These are phyloP conservation scores for Diadema setosum DNA, from an alignment of 35 echinoderm and acorn worm genomes.

Conservation along the genomic window DNA sequence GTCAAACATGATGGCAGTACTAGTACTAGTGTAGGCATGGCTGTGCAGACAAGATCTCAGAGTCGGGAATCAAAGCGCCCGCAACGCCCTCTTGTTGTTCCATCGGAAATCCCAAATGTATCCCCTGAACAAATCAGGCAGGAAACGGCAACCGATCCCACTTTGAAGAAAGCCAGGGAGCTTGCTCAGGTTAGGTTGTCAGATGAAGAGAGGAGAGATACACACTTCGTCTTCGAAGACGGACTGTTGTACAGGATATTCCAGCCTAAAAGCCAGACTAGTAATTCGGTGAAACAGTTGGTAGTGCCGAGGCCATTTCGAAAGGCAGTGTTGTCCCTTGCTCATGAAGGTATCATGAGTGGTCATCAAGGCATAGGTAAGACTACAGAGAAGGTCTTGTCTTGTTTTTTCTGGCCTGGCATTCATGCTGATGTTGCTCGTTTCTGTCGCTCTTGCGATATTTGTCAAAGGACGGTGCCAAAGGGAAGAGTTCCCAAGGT, in stretches of 20 bases:
- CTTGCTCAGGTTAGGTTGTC: not conserved
- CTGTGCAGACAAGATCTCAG: constrained; percentile 22
- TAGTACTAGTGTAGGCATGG: not conserved
- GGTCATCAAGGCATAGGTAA: constrained; percentile 43
- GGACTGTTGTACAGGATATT: constrained; percentile 26
- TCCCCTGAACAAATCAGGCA: not conserved
- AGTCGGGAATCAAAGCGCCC: too few relatives aligned
- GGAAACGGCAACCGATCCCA: not conserved
- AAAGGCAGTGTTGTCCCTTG: constrained; percentile 13
- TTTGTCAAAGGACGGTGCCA: constrained; percentile 47
- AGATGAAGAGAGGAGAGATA: too few relatives aligned
- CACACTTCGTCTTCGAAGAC: not conserved
- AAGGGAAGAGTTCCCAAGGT: constrained; percentile 60
- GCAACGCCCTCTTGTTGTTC: not conserved
- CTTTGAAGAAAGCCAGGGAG: constrained; percentile 5
- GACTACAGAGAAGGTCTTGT: constrained; percentile 18
- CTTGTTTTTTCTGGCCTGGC: constrained; percentile 47
- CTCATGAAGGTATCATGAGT: constrained; percentile 25
- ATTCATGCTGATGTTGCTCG: constrained; percentile 13
- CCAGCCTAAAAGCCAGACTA: constrained; percentile 7
- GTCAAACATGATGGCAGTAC: not conserved
- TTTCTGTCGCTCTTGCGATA: constrained; percentile 55
- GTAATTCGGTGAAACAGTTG: constrained; percentile 20
- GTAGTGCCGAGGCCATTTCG: constrained; percentile 35
- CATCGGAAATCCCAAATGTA: not conserved